Evolutionary conservation across 2,113 vertebrate species (phyloP).

Genomic region (Sinocyclocheilus rhinocerous): DNA sequence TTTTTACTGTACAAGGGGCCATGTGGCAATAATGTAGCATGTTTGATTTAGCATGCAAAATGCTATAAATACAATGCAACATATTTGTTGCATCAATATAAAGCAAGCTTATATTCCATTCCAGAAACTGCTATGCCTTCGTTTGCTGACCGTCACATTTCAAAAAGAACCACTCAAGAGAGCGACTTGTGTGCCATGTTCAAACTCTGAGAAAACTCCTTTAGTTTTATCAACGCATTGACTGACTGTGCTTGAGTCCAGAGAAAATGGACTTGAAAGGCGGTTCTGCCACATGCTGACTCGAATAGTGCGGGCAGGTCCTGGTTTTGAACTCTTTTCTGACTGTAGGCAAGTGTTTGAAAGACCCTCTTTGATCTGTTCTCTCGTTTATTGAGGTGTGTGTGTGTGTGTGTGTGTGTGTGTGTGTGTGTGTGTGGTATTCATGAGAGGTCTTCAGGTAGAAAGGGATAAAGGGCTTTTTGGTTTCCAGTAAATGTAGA

Average conservation of each 20-base stretch:
- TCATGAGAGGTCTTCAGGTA: not conserved
- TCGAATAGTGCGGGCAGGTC: not conserved
- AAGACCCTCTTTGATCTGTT: conserved; percentile 2
- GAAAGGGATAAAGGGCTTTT: not conserved
- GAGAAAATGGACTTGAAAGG: not conserved
- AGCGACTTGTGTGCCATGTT: not conserved
- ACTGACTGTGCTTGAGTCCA: not conserved
- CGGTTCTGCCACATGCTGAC: not conserved
- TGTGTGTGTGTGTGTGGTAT: not conserved
- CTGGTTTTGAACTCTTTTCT: not conserved
- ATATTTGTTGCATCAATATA: not conserved
- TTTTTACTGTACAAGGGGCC: too few species aligned
- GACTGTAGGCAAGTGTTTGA: not conserved
- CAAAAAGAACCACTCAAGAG: not conserved
- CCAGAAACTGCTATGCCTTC: not conserved
- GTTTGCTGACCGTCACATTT: not conserved
- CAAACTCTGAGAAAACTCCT: not conserved
- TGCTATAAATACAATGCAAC: not conserved
- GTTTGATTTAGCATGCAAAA: not conserved
- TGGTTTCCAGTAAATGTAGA: not conserved
- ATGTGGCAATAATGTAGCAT: too few species aligned
- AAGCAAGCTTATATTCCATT: not conserved
- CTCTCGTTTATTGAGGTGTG: not conserved
- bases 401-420: too few species aligned
- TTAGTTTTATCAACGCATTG: not conserved